A percentile compares a stretch with the other conserved stretches of the same genome.
Conservation (phyloP, 2,797 vertebrate species). For the Erpetoichthys calabaricus region DNA sequence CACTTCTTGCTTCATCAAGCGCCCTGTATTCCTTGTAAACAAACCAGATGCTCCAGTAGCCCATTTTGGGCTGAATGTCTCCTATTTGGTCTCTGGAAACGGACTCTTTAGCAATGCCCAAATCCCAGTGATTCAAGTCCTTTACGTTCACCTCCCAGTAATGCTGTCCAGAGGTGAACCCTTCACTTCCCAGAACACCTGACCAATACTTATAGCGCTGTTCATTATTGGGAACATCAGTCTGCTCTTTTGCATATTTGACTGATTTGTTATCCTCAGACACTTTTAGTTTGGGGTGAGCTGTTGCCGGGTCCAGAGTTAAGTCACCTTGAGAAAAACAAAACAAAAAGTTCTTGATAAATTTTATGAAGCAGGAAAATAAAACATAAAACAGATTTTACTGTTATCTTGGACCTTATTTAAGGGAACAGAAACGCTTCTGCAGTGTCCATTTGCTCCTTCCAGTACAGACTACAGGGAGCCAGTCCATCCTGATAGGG, state of each 20-base stretch:
- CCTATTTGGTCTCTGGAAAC: conserved; percentile 45
- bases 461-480: too few relatives aligned
- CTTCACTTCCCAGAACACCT: conserved; percentile 48
- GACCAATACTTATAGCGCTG: conserved; percentile 51
- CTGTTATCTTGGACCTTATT: too few relatives aligned
- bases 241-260: conserved; percentile 30
- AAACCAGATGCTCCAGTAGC: conserved; percentile 47
- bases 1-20: conserved; percentile 30
- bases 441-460: too few relatives aligned
- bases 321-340: conserved; percentile 9
- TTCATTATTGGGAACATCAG: conserved; percentile 21
- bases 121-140: conserved; percentile 52
- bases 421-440: too few relatives aligned
- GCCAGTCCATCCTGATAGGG: too few relatives aligned
- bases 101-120: conserved; percentile 53
- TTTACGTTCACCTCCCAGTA: conserved; percentile 63
- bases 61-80: conserved; percentile 39
- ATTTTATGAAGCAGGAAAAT: too few relatives aligned
- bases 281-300: conserved; percentile 54
- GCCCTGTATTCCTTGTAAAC: conserved; percentile 47
- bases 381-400: too few relatives aligned
- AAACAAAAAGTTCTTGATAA: neutral
- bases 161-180: conserved; percentile 41
- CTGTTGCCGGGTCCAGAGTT: conserved; percentile 42
- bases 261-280: conserved; percentile 38